Evolutionary conservation across 2,797 vertebrate species (phyloP).

Genomic region (Pachyuromys duprasi): DNA sequence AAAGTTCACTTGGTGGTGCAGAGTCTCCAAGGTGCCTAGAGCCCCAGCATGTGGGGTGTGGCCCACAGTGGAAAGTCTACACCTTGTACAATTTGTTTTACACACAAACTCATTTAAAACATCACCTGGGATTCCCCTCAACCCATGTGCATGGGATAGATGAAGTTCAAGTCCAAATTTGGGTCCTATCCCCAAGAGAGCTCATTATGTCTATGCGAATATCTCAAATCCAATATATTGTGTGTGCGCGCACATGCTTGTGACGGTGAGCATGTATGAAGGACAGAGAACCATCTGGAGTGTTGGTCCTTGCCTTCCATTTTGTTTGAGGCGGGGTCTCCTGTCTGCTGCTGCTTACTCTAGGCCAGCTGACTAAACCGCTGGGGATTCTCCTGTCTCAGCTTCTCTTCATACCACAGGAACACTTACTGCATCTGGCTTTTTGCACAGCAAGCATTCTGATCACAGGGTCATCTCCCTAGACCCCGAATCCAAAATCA

Average conservation of each 20-base stretch:
- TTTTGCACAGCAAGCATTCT: not conserved
- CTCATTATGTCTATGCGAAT: not conserved
- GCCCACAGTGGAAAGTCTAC: not conserved
- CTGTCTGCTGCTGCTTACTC: not conserved
- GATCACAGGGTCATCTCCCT: too few relatives aligned
- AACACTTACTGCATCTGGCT: not conserved
- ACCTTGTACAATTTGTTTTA: not conserved
- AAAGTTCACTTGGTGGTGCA: not conserved
- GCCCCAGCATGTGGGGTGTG: not conserved
- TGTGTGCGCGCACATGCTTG: not conserved
- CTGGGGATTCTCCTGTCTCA: not conserved
- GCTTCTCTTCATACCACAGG: not conserved
- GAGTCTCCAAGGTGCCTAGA: not conserved
- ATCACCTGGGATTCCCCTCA: not conserved
- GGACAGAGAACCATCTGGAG: not conserved
- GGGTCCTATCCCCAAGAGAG: not conserved
- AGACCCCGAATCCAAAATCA: not conserved
- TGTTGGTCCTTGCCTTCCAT: fast-evolving
- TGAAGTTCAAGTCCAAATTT: not conserved
- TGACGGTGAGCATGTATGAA: not conserved
- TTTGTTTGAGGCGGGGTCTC: not conserved
- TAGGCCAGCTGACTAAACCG: not conserved
- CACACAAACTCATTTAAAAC: not conserved
- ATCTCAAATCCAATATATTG: not conserved
- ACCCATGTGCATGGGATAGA: not conserved